Base-by-base conservation (phyloP, 2,888 invertebrate species). In the Mesorhabditis spiculigera region DNA sequence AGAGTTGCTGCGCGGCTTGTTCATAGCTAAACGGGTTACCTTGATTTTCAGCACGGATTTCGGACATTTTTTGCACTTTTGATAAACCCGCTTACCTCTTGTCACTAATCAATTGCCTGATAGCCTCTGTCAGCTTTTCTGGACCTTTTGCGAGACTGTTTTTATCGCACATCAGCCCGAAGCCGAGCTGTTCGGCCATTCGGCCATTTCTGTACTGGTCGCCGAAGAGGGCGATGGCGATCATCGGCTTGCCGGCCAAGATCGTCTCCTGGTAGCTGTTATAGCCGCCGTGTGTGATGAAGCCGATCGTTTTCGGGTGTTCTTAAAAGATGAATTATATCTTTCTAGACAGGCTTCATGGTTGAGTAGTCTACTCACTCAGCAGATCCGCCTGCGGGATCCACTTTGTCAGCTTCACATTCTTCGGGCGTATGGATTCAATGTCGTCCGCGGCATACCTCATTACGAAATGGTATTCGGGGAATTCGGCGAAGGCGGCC, bases 261-360 rank as follows among this genome's bases (percentile, higher is more conserved):
- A 79, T 73, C 0, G 79, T 72, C 65, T 79, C 79, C 75, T 79
- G 67, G 28, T 73, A 67, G 68, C 92, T 91, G 79, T 92, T 88
- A 81, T 91, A 89, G 0, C 92, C 92, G 0, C 91, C 91, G 83
- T 92, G 92, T 0, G 91, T 90, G 76, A 92, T 89, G 80, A 91
- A 92, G 0, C 90, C 90, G 70, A 89, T 87, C 0, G 91, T 89
- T 78, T 91, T 91, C 0, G 90, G 90, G 84, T 92, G 91, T 3
- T 88, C 89, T 90, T 77, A n/a, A 75, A 74, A n/a, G 3, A 28
- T 28, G 28, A 28, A 28, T 28, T 28, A 28, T 28, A 28, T 28
- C n/a, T 28, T 28, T 28, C 3, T 28, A 28, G 28, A 28, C 28
- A 28, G 3, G 28, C 28, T 28, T 28, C 28, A 28, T 28, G 28